Evolutionary conservation across 2,888 invertebrate genomes (phyloP).

Genomic region (Leucozona laternaria): DNA sequence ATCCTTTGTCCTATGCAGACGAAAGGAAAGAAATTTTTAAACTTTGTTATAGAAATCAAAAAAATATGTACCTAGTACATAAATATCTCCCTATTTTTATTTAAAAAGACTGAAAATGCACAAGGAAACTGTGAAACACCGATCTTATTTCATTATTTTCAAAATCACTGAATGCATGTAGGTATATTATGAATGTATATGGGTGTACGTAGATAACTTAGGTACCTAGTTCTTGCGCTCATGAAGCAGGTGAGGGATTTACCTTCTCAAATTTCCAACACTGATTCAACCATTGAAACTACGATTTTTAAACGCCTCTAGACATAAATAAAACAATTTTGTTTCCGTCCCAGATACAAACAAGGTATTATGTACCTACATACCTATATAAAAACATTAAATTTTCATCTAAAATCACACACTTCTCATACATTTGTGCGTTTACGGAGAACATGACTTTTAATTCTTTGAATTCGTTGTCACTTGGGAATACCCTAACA

Average conservation of each 20-base stretch:
- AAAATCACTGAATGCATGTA: background rate
- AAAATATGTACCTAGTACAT: too few species aligned
- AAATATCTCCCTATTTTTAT: too few species aligned
- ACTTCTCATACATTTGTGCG: background rate
- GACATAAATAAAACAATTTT: background rate
- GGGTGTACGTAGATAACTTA: background rate
- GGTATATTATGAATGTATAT: background rate
- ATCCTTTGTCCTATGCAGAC: too few species aligned
- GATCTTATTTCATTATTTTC: background rate
- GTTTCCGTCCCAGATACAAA: background rate
- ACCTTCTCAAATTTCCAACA: background rate
- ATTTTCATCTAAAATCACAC: background rate
- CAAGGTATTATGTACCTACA: background rate
- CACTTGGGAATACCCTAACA: background rate
- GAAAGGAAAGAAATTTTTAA: too few species aligned
- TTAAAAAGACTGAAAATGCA: too few species aligned
- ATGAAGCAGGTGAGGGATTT: background rate
- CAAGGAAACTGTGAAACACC: background rate
- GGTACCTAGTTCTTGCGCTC: background rate
- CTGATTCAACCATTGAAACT: background rate
- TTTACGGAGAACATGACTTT: background rate
- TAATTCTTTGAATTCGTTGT: background rate
- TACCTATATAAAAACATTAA: background rate
- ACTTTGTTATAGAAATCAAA: too few species aligned
- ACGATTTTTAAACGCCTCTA: background rate